Evolutionary conservation across 1,140 invertebrate genomes (phyloP), one percentile per base, ranked within the genome.

Genomic region (Wiebesia pumilae): DNA sequence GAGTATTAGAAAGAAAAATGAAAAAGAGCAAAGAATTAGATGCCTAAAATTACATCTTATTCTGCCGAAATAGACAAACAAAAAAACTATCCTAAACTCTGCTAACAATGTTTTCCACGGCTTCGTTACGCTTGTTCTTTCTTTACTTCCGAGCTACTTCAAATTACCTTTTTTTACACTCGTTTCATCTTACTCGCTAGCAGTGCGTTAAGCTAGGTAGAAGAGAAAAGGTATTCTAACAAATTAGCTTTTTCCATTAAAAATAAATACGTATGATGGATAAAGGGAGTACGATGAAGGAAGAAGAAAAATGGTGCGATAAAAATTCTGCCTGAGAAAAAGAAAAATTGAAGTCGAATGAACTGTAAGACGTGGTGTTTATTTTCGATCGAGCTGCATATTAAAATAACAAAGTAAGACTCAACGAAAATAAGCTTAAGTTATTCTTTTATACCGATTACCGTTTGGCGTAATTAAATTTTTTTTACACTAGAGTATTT

Each of bases 101-200:
- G 33, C 30, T 83, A 83, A 83, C 40, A 83, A 83, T 58, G 33
- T 75, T 75, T 83, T 77, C 69, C 3, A 27, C 27, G 10, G 21
- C 80, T 47, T 30, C 43, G 43, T 21, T n/a, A 21, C 24, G 3
- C 35, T 35, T 35, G 51, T 54, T 67, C 47, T 73, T 83, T 73
- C 43, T 58, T 62, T 51, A 27, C 51, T 58, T 51, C n/a, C 51
- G 19, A 27, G 24, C 43, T 21, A 40, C 33, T 83, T 21, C 54
- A 62, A 67, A 81, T 82, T 43, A 33, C 30, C 10, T 40, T 40
- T 47, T 38, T 81, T 47, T 54, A 9, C 40, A 27, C 7, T n/a
- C 47, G 24, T 43, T 67, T 40, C 69, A 40, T 30, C 33, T 40
- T 54, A 38, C 30, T 6, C 40, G 14, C 67, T 35, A 19, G 43